A percentile compares a stretch with the other conserved stretches of the same genome.
Evolutionary conservation across 2,113 vertebrate genomes (phyloP).

Genomic region (Xenopus laevis): DNA sequence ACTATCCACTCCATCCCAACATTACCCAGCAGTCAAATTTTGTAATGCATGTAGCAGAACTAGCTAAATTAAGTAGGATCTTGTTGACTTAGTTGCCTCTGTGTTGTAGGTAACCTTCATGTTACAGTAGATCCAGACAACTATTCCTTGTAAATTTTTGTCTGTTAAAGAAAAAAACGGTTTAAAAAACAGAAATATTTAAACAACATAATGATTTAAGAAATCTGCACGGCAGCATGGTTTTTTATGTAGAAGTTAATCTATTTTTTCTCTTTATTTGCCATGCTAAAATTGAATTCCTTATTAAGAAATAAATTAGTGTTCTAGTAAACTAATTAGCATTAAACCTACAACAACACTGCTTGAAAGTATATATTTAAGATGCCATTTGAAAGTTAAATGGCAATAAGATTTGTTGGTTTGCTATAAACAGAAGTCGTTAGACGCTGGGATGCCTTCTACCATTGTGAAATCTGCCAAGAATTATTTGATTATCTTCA

Average conservation of each 20-base stretch:
- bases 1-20: no score
- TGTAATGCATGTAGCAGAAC: no score
- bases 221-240: constrained; percentile 37
- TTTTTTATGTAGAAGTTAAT: constrained; percentile 53
- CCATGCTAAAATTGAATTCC: constrained; percentile 56
- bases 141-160: no score
- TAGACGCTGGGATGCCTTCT: constrained; percentile 59
- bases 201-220: no score
- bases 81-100: no score
- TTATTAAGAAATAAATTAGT: constrained; percentile 53
- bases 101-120: no score
- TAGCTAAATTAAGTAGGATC: no score
- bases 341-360: constrained; percentile 52
- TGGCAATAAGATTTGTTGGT: constrained; percentile 65
- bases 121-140: no score
- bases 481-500: constrained; percentile 63
- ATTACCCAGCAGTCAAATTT: no score
- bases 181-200: no score
- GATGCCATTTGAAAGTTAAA: constrained; percentile 57
- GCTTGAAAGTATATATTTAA: constrained; percentile 64
- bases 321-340: constrained; percentile 60
- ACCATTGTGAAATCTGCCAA: constrained; percentile 59
- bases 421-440: constrained; percentile 65
- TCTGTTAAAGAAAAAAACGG: no score
- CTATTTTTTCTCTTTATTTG: constrained; percentile 60